Evolutionary conservation across 1,140 invertebrate species (phyloP), one percentile per base, ranked within the genome.

Genomic region (Danaus melanippus): DNA sequence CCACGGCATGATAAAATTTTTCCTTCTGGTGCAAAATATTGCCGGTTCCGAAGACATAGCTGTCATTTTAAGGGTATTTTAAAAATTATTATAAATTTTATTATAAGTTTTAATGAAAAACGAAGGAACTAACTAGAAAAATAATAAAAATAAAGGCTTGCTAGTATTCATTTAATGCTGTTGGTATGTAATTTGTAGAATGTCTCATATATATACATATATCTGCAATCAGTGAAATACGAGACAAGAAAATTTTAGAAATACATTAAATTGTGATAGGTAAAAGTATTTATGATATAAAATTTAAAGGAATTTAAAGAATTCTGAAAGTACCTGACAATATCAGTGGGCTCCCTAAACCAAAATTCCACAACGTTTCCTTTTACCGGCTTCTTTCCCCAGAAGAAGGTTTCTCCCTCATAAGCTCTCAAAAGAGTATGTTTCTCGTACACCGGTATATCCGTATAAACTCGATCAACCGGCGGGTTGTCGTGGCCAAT

Each of bases 21-120:
- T 98, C 97, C 9, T 92, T 94, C 0, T 93, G 93, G 88, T 98
- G 96, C 71, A 98, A 95, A 4, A 92, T 91, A 85, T 98, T 98
- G 12, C 96, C 96, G 86, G 95, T 97, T 55, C 94, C 91, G 75
- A 99, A 96, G 58, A 94, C 88, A 84, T 92, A 97, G 63, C 95
- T 96, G 86, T 56, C 69, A 70, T 15, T 15, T 15, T 1, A 15
- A 15, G 15, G 15, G 15, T 1, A 15, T 15, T 15, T 15, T 15
- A 15, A 15, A 15, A 15, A 15, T 15, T 15, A 15, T 15, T 15
- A 15, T 15, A 15, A 1, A 15, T 15, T 15, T 15, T 3, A 3
- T 1, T 15, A 15, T 15, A 15, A 15, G 3, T 15, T 15, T 15
- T 3, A 1, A 15, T 15, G 15, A 15, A 15, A 15, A 15, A 15